Evolutionary conservation across 1,140 invertebrate species (phyloP).

Genomic region (Matsumurasca onukii): DNA sequence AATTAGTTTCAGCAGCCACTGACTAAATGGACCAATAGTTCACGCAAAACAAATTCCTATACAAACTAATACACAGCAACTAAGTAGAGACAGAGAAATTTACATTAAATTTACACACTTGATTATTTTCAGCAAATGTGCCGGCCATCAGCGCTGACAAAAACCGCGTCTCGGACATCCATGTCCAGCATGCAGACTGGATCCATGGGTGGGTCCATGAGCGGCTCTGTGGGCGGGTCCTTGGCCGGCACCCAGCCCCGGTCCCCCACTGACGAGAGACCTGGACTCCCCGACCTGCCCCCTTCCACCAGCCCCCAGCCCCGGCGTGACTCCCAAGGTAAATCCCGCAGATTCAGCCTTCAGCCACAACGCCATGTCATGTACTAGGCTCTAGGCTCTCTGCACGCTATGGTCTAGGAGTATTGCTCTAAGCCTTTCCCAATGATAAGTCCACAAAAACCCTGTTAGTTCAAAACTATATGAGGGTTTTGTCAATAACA

Average conservation of each 20-base stretch:
- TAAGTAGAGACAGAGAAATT: too few species aligned
- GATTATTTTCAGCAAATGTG: conserved; percentile 42
- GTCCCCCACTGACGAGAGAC: conserved; percentile 25
- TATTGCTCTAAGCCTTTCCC: too few species aligned
- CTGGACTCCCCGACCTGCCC: conserved; percentile 29
- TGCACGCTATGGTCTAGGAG: too few species aligned
- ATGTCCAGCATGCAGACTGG: conserved; percentile 46
- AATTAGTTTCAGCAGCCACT: too few species aligned
- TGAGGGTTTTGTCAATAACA: too few species aligned
- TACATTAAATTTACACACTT: too few species aligned
- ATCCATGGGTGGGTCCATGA: background rate
- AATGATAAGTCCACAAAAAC: too few species aligned
- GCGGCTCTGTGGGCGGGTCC: background rate
- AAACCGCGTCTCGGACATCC: conserved; percentile 51
- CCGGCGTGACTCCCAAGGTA: conserved; percentile 49
- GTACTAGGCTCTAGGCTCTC: conserved; percentile 20
- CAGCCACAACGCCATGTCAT: conserved; percentile 36
- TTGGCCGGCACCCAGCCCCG: conserved; percentile 1
- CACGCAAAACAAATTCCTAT: too few species aligned
- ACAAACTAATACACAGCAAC: too few species aligned
- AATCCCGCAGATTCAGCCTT: conserved; percentile 36
- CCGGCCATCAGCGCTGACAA: conserved; percentile 45
- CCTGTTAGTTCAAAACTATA: too few species aligned
- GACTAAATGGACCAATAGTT: too few species aligned
- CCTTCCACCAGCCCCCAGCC: conserved; percentile 38